Evolutionary conservation across 2,113 vertebrate species (phyloP), one percentile per base, ranked within the genome.

Genomic region (Bufo bufo): DNA sequence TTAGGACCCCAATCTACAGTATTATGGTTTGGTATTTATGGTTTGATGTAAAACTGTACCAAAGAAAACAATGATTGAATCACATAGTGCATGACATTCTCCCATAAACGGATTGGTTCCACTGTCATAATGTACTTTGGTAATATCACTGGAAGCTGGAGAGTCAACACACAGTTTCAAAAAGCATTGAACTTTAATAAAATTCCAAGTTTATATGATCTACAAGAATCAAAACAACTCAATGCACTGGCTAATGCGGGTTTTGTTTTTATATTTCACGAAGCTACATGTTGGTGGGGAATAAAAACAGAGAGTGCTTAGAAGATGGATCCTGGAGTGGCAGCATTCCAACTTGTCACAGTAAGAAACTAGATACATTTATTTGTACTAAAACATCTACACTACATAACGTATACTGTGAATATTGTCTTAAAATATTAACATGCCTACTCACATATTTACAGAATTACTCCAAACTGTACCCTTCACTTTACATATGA

Each of bases 231-330:
- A 11, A 65, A 65, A n/a, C 0, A 20, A 20, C 20, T 20, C 17
- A 20, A 61, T 20, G 17, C 20, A 6, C 9, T 20, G 9, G 6
- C 3, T 23, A 11, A 7, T 12, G 4, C n/a, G 19, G 12, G 47
- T 77, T 54, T 52, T 80, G 2, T 59, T 54, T 56, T 12, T 19
- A 3, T 81, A 23, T 45, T 58, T 61, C 23, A 16, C 66, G 7
- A 89, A 93, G 92, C 87, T 69, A 92, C 78, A 71, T 0, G 0
- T 72, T 93, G 89, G 81, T 90, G 12, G 92, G 92, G 20, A 14
- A 63, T 11, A 11, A 79, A 49, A 75, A 81, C 0, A 89, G 92
- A 85, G 80, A n/a, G 5, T 93, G 92, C n/a, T 84, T 83, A 84
- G 7, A 43, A 56, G 87, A 4, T 58, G 90, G 89, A 33, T 4